Evolutionary conservation across 2,797 vertebrate genomes (phyloP), one percentile per base, ranked within the genome.

Genomic region (Erpetoichthys calabaricus): DNA sequence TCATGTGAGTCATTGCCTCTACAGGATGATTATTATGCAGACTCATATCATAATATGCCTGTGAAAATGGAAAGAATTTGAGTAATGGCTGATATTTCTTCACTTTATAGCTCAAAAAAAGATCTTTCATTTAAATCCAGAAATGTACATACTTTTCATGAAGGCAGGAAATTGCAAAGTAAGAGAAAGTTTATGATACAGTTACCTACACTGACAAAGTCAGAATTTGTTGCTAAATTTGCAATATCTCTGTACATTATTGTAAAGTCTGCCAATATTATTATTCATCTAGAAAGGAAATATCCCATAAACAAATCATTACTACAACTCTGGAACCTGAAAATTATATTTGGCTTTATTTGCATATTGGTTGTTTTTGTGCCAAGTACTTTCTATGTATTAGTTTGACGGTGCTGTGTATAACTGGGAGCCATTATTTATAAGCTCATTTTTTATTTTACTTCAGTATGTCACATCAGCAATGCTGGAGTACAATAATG

Each of bases 351-450:
- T 54, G 41, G 53, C 53, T 54, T 54, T 54, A 6, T 42, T 42
- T 25, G 41, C 3, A 53, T 53, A 25, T 47, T 7, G 41, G 8
- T 42, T 42, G 5, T 45, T 41, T 41, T 55, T 54, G 52, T 54
- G 45, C 58, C 52, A 59, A 59, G 46, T 59, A 25, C 41, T 53
- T 47, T 54, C 25, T 6, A 49, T 54, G 46, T 59, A 47, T 6
- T 6, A 54, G 42, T 54, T 47, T 53, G 45, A 53, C 46, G n/a
- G 43, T 51, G 43, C 45, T 7, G 46, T 59, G 42, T 54, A 45
- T 47, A 6, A 9, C 45, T 53, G 51, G 54, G 45, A 41, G 52
- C 10, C 51, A 47, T 55, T 47, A 59, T 43, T 59, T 53, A 59
- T 55, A 51, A 42, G 42, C 10, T 45, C 25, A 47, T 47, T 54